These are phyloP conservation scores for Petrocephalus schoutedeni DNA, from an alignment of 2,797 vertebrate genomes.

Conservation along the genomic window DNA sequence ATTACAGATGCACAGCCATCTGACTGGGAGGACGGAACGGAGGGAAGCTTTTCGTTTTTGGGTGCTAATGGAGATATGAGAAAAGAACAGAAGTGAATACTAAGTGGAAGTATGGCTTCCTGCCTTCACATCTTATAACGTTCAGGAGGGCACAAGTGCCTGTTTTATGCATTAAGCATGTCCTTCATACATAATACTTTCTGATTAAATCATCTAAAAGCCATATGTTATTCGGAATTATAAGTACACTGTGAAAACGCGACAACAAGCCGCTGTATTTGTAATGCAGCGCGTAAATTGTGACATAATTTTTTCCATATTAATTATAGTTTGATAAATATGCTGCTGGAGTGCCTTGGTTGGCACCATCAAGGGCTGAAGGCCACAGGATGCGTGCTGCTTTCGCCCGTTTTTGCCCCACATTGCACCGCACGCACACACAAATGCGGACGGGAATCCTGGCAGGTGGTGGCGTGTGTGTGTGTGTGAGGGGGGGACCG, in stretches of 20 bases:
- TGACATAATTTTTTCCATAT: neutral
- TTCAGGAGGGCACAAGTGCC: neutral
- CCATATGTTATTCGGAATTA: neutral
- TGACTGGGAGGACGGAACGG: conserved; percentile 46
- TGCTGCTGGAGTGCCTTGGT: neutral
- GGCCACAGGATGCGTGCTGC: neutral
- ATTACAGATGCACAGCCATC: conserved; percentile 69
- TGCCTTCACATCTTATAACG: conserved; percentile 30
- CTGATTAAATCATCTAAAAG: neutral
- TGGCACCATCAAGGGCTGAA: neutral
- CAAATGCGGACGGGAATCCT: neutral
- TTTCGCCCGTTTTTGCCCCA: neutral
- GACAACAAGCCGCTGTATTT: neutral
- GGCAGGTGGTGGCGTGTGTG: too few species aligned
- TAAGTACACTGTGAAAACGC: neutral
- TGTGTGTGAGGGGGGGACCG: neutral
- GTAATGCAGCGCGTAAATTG: neutral
- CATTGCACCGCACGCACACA: neutral
- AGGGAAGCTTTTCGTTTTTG: conserved; percentile 18
- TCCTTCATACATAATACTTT: neutral
- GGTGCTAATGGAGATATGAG: conserved; percentile 24
- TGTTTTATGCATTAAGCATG: neutral
- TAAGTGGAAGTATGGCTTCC: conserved; percentile 44
- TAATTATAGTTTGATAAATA: neutral
- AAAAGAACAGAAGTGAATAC: conserved; percentile 37